Evolutionary conservation across 2,113 vertebrate species (phyloP).

Genomic region (Nesogale talazaci): DNA sequence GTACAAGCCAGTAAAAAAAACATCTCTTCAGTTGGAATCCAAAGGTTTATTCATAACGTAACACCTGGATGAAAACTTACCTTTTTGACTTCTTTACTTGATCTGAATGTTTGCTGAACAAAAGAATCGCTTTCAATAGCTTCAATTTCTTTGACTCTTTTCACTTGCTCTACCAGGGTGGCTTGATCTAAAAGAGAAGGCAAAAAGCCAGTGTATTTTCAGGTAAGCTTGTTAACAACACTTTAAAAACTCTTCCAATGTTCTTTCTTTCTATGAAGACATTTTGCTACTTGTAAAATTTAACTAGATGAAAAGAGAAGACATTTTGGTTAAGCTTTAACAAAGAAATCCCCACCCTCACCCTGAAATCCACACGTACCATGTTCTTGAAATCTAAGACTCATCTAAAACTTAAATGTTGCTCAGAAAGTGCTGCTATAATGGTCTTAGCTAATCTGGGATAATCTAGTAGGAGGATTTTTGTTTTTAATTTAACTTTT

Average conservation of each 20-base stretch:
- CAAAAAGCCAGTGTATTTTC: conserved; percentile 58
- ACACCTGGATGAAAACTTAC: conserved; percentile 84
- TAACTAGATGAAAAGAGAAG: neutral
- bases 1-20: conserved; percentile 12
- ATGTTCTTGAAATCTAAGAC: neutral
- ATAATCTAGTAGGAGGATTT: neutral
- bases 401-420: conserved; percentile 2
- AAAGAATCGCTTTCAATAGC: conserved; percentile 98
- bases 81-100: conserved; percentile 94
- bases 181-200: conserved; percentile 88
- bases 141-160: conserved; percentile 97
- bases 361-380: neutral
- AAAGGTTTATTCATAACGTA: conserved; percentile 61
- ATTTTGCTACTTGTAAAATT: conserved; percentile 59
- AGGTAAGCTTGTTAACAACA: neutral
- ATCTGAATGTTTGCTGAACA: conserved; percentile 97
- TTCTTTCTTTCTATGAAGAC: conserved; percentile 49
- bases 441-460: neutral
- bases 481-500: neutral
- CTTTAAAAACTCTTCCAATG: neutral
- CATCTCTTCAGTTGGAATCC: conserved; percentile 46
- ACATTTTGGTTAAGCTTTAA: neutral
- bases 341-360: neutral
- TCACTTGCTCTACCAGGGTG: conserved; percentile 95
- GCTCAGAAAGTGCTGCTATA: neutral